Evolutionary conservation across 2,888 invertebrate species (phyloP), one percentile per base, ranked within the genome.

Genomic region (Machimus rusticus): DNA sequence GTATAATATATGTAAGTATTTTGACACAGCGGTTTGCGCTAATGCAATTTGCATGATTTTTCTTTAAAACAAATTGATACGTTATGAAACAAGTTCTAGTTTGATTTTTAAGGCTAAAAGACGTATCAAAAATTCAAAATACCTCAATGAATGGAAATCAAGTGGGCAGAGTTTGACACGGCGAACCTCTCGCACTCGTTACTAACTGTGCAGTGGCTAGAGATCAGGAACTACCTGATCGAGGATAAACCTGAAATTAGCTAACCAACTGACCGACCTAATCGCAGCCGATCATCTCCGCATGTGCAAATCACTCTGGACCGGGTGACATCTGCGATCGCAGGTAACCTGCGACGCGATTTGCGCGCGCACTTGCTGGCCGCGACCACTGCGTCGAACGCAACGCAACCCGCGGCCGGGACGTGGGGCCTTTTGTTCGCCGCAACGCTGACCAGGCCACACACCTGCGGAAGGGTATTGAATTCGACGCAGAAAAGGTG

Each of bases 261-360:
- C 12, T 86, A 86, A 46, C 85, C 85, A 86, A 86, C 85, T 86
- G 85, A 86, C 85, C 46, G 85, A 86, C 46, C 74, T 39, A 66
- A 84, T 37, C 66, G 23, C 23, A 37, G 23, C 8, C 39, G 78
- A 43, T 78, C 37, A 78, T 78, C 43, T 43, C 39, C 5, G n/a
- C 46, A 43, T 46, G 9, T 39, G 78, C 78, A 78, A 34, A 76
- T 76, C 34, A 74, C 76, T 28, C 37, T 37, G 39, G 43, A 39
- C 78, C 23, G 14, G 37, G 43, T 78, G 77, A 77, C 79, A 43
- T 43, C 19, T 51, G 79, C 12, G 39, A 46, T 79, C 14, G 12
- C 51, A 19, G 16, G n/a, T 16, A n/a, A 16, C 46, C 23, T 28
- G 78, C 46, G 37, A 12, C n/a, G 39, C 39, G 19, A 43, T 16